These are phyloP conservation scores for Muscicapa comitata DNA, from an alignment of 2,797 vertebrate species.

Conservation along the genomic window DNA sequence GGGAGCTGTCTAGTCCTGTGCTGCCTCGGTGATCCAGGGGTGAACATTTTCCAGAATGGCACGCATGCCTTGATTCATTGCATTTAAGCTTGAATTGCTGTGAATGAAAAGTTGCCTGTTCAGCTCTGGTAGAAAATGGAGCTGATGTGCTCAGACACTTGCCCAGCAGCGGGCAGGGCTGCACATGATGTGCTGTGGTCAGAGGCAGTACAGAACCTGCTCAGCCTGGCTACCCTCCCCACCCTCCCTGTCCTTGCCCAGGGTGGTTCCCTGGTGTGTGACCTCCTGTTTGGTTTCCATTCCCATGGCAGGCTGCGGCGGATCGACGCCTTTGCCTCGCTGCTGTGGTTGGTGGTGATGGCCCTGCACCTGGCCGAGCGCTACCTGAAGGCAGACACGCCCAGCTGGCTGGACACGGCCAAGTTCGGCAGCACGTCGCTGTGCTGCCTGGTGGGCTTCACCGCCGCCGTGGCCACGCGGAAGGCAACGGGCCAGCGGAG, in stretches of 20 bases:
- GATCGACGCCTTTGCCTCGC: slow-evolving; percentile 87
- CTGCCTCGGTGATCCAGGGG: background rate
- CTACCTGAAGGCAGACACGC: slow-evolving; percentile 72
- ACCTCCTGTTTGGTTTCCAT: background rate
- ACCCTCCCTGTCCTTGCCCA: too few relatives aligned
- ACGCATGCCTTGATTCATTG: background rate
- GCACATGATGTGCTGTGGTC: rapidly evolving
- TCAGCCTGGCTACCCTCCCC: background rate
- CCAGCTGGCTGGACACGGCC: slow-evolving; percentile 83
- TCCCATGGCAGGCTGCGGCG: slow-evolving; percentile 82
- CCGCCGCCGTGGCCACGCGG: slow-evolving; percentile 87
- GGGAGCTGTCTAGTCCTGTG: background rate
- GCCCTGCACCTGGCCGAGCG: slow-evolving; percentile 81
- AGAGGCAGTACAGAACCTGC: background rate
- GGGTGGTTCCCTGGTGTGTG: too few relatives aligned
- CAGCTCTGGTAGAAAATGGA: background rate
- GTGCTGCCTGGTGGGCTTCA: slow-evolving; percentile 92
- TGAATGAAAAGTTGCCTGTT: background rate
- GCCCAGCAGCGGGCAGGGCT: background rate
- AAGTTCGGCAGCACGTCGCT: slow-evolving; percentile 82
- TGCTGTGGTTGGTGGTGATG: slow-evolving; percentile 88
- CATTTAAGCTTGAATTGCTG: background rate
- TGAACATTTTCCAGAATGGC: background rate
- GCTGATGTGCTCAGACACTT: background rate
- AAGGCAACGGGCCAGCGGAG: slow-evolving; percentile 84